A percentile compares a stretch with the other conserved stretches of the same genome.
These are phyloP conservation scores for Crocuta crocuta DNA, from an alignment of 2,113 vertebrate species.

Conservation along the genomic window DNA sequence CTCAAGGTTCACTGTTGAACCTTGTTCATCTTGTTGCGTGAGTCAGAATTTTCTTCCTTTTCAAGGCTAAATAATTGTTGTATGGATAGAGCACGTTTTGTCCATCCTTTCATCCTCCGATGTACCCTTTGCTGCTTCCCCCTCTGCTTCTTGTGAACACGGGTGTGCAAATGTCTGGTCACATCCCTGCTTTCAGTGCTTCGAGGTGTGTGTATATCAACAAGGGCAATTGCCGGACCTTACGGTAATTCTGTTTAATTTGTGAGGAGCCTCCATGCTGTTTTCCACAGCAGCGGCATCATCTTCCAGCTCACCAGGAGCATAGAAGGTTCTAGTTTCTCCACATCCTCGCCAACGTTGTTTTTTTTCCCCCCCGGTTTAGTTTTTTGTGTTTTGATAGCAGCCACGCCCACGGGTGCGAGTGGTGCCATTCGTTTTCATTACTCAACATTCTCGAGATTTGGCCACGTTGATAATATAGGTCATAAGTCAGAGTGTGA, in stretches of 20 bases:
- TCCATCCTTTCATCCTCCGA: accelerated
- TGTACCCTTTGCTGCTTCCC: neutral
- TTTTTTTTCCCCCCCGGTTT: neutral
- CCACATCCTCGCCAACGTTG: accelerated
- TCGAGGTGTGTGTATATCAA: neutral
- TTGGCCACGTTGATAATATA: neutral
- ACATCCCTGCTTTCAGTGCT: neutral
- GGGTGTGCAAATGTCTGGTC: too few species aligned
- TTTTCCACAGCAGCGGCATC: neutral
- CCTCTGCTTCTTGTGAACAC: neutral
- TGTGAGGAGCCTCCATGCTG: too few species aligned
- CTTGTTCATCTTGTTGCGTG: neutral
- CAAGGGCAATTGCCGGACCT: neutral
- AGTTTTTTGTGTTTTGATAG: too few species aligned
- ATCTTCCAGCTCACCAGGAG: neutral
- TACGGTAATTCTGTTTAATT: too few species aligned
- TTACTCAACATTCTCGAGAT: neutral
- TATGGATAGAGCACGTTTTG: neutral
- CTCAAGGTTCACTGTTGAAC: neutral
- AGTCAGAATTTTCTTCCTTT: neutral
- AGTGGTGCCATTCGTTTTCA: neutral
- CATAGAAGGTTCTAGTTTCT: accelerated
- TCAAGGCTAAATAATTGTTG: neutral
- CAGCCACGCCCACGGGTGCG: neutral
- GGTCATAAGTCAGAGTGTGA: neutral